Evolutionary conservation across 1,140 invertebrate genomes (phyloP).

Genomic region (Onthophagus taurus): DNA sequence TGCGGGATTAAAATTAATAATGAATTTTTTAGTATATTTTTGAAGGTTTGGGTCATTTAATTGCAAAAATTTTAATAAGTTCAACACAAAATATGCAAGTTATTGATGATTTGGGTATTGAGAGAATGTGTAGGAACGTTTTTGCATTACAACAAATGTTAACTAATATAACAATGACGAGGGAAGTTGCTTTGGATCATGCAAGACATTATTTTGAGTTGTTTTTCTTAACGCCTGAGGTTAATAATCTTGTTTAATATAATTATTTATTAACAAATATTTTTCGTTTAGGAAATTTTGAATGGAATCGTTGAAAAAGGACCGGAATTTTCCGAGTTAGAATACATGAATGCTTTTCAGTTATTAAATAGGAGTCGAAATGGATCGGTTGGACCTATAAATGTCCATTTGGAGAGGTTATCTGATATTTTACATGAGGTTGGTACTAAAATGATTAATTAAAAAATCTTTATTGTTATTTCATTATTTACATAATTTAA

Average conservation of each 20-base stretch:
- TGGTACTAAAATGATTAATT: slow-evolving; percentile 53
- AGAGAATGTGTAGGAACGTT: slow-evolving; percentile 77
- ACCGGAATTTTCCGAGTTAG: slow-evolving; percentile 71
- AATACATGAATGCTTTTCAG: slow-evolving; percentile 78
- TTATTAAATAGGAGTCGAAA: slow-evolving; percentile 52
- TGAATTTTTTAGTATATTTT: slow-evolving; percentile 73
- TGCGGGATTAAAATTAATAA: background rate
- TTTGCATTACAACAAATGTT: slow-evolving; percentile 79
- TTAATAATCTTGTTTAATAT: slow-evolving; percentile 29
- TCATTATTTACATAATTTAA: background rate
- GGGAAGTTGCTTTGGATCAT: slow-evolving; percentile 78
- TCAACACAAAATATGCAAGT: slow-evolving; percentile 69
- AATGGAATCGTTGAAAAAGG: slow-evolving; percentile 71
- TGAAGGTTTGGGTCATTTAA: slow-evolving; percentile 82
- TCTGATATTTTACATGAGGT: slow-evolving; percentile 59
- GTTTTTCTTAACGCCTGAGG: slow-evolving; percentile 74
- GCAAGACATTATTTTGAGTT: slow-evolving; percentile 85
- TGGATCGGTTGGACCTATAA: slow-evolving; percentile 36
- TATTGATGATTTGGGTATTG: slow-evolving; percentile 71
- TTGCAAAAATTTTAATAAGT: slow-evolving; percentile 76
- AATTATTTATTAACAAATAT: background rate
- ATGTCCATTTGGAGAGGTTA: slow-evolving; percentile 48
- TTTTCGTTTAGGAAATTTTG: slow-evolving; percentile 64
- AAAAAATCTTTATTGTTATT: no score
- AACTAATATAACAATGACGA: slow-evolving; percentile 72